Evolutionary conservation across 2,113 vertebrate genomes (phyloP).

Genomic region (Zosterops lateralis): DNA sequence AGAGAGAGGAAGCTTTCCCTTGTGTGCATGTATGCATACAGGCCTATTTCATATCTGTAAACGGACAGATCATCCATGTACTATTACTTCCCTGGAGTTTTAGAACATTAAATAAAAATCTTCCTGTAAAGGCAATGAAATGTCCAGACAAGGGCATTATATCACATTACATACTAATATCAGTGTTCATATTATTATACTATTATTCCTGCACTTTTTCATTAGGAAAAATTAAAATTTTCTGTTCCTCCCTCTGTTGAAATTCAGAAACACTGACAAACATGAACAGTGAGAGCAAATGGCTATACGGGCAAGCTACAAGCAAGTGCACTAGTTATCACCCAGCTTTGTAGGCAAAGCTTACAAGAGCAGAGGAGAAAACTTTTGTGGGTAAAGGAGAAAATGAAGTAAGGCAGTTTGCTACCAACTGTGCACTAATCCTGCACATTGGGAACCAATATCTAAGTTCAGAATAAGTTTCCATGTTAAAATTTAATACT

Average conservation of each 20-base stretch:
- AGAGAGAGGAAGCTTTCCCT: background rate
- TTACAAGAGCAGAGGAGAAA: background rate
- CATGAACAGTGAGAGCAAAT: background rate
- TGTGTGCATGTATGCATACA: background rate
- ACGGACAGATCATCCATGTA: background rate
- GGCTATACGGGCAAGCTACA: background rate
- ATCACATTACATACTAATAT: background rate
- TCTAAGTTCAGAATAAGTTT: background rate
- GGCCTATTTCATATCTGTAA: background rate
- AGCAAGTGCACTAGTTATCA: background rate
- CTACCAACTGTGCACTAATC: accelerated
- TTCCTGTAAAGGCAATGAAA: background rate
- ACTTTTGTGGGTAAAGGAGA: background rate
- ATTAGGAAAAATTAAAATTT: background rate
- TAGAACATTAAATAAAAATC: background rate
- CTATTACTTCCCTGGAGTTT: background rate
- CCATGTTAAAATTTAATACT: background rate
- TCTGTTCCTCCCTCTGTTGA: background rate
- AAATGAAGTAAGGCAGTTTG: background rate
- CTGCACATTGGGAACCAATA: background rate
- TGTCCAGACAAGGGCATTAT: background rate
- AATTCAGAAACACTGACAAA: background rate
- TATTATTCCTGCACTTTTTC: background rate
- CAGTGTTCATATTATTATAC: background rate
- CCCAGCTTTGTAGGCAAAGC: background rate